Evolutionary conservation across 2,797 vertebrate genomes (phyloP).

Genomic region (Coregonus suidteri): DNA sequence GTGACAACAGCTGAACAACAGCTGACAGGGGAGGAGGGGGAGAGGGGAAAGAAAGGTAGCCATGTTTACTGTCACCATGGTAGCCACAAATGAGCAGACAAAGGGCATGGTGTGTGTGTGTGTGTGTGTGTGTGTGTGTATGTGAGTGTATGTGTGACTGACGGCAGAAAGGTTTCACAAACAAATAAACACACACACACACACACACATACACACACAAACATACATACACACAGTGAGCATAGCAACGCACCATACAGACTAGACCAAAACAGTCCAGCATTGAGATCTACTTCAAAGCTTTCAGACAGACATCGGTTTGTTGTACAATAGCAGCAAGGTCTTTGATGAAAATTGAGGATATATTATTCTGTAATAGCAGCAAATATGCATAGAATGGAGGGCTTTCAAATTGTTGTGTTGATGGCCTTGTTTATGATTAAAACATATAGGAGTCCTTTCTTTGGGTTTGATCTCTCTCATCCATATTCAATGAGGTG

Average conservation of each 20-base stretch:
- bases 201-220: slow-evolving; percentile 13
- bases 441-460: background rate
- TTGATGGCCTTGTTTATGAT: slow-evolving; percentile 1
- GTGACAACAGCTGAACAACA: slow-evolving; percentile 30
- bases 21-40: slow-evolving; percentile 32
- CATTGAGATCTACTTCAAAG: slow-evolving; percentile 36
- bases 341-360: slow-evolving; percentile 39
- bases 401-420: slow-evolving; percentile 11
- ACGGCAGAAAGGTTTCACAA: slow-evolving; percentile 11
- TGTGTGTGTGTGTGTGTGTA: background rate
- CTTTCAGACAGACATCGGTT: slow-evolving; percentile 26
- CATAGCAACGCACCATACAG: background rate
- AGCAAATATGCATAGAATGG: slow-evolving; percentile 19
- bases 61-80: slow-evolving; percentile 55
- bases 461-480: slow-evolving; percentile 11
- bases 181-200: slow-evolving; percentile 6
- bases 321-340: slow-evolving; percentile 25
- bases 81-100: slow-evolving; percentile 47
- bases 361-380: slow-evolving; percentile 27
- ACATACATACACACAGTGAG: slow-evolving; percentile 3
- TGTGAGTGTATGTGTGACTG: background rate
- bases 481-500: slow-evolving; percentile 1
- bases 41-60: background rate
- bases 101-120: slow-evolving; percentile 28
- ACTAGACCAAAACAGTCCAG: background rate